phyloP scores from a whole-genome alignment of 1,140 invertebrate species.

The Trichogramma pretiosum region DNA sequence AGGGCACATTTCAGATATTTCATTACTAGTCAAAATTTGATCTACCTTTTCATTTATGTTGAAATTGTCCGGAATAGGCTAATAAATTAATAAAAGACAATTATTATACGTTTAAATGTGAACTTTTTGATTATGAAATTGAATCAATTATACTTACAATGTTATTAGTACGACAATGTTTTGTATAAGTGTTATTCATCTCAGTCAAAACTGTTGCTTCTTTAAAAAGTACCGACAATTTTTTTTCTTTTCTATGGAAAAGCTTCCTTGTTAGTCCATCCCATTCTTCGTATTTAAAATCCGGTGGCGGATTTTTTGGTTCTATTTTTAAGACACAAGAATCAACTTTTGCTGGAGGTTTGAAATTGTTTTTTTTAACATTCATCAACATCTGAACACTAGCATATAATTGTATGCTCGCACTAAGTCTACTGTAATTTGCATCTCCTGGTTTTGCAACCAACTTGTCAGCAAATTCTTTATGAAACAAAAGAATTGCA shows the following conservation, averaged over 20 bases:
- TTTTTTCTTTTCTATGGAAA: slow-evolving; percentile 95
- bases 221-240: slow-evolving; percentile 75
- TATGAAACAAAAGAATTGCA: slow-evolving; percentile 97
- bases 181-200: slow-evolving; percentile 86
- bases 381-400: slow-evolving; percentile 96
- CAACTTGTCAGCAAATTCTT: slow-evolving; percentile 95
- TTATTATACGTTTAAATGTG: too few species aligned
- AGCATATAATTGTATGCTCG: slow-evolving; percentile 93
- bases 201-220: slow-evolving; percentile 72
- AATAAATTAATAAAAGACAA: slow-evolving; percentile 44
- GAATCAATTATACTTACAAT: slow-evolving; percentile 51
- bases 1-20: slow-evolving; percentile 73
- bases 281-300: slow-evolving; percentile 96
- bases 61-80: slow-evolving; percentile 71
- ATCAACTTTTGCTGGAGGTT: slow-evolving; percentile 97
- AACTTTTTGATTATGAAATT: slow-evolving; percentile 11
- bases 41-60: slow-evolving; percentile 79
- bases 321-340: slow-evolving; percentile 97
- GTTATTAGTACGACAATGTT: slow-evolving; percentile 80
- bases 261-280: slow-evolving; percentile 91
- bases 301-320: slow-evolving; percentile 90
- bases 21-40: slow-evolving; percentile 56
- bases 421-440: slow-evolving; percentile 90
- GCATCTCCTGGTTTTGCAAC: slow-evolving; percentile 97
- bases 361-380: slow-evolving; percentile 97